Conservation (phyloP, 2,113 vertebrate genomes). For the Sminthopsis crassicaudata region DNA sequence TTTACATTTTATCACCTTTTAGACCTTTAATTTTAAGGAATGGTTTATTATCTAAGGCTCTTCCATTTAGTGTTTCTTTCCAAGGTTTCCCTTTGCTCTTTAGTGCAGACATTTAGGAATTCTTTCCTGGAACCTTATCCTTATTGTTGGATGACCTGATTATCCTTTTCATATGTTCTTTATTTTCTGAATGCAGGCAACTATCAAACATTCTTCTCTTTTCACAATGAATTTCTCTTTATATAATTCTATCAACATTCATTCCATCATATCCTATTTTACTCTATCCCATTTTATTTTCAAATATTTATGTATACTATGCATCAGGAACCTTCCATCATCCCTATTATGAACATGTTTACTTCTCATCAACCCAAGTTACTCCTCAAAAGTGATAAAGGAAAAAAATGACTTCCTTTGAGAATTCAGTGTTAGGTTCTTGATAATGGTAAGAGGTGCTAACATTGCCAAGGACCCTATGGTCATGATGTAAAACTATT, state of each 20-base stretch:
- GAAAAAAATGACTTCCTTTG: neutral
- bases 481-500: neutral
- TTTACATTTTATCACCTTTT: constrained; percentile 37
- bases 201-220: neutral
- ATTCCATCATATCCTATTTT: neutral
- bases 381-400: neutral
- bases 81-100: neutral
- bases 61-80: constrained; percentile 36
- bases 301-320: neutral
- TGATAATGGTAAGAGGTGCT: neutral
- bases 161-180: constrained; percentile 4
- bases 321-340: neutral
- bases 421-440: constrained; percentile 15
- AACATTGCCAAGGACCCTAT: neutral
- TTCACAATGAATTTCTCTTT: neutral
- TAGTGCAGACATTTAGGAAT: constrained; percentile 11
- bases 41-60: constrained; percentile 17
- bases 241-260: constrained; percentile 29
- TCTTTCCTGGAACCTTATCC: neutral
- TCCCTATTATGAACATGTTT: neutral
- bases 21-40: constrained; percentile 32
- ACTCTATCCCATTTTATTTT: neutral
- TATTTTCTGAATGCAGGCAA: constrained; percentile 26
- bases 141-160: neutral
- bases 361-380: neutral